Evolutionary conservation across 35 echinoderm and acorn worm genomes (phyloP).

Genomic region (Diadema setosum): DNA sequence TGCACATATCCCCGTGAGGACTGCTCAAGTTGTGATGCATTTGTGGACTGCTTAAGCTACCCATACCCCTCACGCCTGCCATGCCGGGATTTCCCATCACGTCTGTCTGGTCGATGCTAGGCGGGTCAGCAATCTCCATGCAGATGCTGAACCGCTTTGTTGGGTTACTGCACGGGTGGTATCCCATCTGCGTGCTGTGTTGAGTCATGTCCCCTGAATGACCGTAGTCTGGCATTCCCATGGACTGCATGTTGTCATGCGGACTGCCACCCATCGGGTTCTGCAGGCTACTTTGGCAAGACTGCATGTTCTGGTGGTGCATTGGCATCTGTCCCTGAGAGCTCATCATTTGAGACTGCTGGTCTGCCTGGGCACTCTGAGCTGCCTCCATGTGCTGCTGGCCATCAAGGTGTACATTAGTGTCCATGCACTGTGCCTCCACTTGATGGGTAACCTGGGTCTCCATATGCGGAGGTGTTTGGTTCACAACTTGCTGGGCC

Average conservation of each 20-base stretch:
- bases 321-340: constrained; percentile 6
- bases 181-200: constrained; percentile 15
- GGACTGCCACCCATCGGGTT: background rate
- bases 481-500: background rate
- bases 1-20: constrained; percentile 21
- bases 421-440: background rate
- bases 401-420: background rate
- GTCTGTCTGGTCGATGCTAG: constrained; percentile 11
- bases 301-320: background rate
- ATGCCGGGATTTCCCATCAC: constrained; percentile 51
- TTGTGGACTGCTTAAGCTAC: constrained; percentile 44
- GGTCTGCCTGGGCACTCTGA: background rate
- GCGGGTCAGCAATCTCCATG: constrained; percentile 83
- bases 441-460: background rate
- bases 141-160: constrained; percentile 13
- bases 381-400: background rate
- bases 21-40: constrained; percentile 57
- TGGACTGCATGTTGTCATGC: constrained; percentile 24
- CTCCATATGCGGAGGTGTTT: background rate
- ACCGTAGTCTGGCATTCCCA: constrained; percentile 43
- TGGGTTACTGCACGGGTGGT: constrained; percentile 42
- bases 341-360: background rate
- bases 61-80: constrained; percentile 21
- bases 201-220: constrained; percentile 40
- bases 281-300: background rate